Evolutionary conservation across 2,888 invertebrate species (phyloP), one percentile per base, ranked within the genome.

Genomic region (Xanthorhoe spadicearia): DNA sequence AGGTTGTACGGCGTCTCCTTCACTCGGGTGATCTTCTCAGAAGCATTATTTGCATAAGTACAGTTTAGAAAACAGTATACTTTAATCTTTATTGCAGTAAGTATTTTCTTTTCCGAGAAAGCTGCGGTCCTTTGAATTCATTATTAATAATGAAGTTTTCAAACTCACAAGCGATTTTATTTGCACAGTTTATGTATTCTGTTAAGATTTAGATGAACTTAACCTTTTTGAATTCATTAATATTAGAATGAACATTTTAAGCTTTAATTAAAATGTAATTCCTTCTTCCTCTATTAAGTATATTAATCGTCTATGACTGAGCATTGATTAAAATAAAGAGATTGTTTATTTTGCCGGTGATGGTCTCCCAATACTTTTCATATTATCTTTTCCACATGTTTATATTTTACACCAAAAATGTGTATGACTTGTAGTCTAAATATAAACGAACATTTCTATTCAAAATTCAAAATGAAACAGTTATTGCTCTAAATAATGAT

Each of bases 401-500:
- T 43, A 43, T 43, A 13, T 43, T 4, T 3, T 43, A 43, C 13
- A 43, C 38, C 13, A 13, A 13, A 10, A 13, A 13, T 43, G 10
- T 13, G 23, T 4, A 2, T 8, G 17, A 7, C 50, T 49, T 58
- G 19, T 58, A 8, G 23, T 38, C 57, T 32, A 46, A 18, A 38
- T n/a, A 35, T n/a, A 46, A 81, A 74, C 77, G 74, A 74, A 77
- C 77, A 76, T 78, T 78, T 77, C 72, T 79, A 80, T 80, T 82
- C 80, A 80, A 81, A 80, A 77, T 75, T 75, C 69, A 67, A 63
- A 70, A 72, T 63, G 59, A 69, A 77, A 75, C 76, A 74, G 78
- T 80, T 81, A 81, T 82, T 82, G 78, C 77, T 77, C 78, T 78
- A 81, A 82, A 82, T 78, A 78, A 79, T 77, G 84, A 87, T 86